These are phyloP conservation scores for Leucophora obtusa DNA, from an alignment of 2,888 invertebrate genomes.

Conservation along the genomic window DNA sequence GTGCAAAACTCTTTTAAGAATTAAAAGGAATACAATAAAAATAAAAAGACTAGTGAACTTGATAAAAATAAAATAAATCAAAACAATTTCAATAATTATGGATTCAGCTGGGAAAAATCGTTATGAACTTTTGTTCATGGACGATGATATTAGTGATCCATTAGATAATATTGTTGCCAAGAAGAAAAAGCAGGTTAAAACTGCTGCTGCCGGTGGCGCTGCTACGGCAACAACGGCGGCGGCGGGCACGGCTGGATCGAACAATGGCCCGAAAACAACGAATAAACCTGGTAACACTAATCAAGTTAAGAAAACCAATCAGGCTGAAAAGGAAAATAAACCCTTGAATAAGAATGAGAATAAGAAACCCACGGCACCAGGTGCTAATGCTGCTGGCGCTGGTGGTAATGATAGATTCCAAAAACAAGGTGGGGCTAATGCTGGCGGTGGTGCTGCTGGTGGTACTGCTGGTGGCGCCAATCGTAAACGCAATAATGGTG, in stretches of 20 bases:
- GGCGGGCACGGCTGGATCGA: slow-evolving; percentile 56
- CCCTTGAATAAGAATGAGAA: slow-evolving; percentile 77
- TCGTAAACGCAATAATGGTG: slow-evolving; percentile 72
- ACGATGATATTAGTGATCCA: slow-evolving; percentile 78
- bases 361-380: slow-evolving; percentile 66
- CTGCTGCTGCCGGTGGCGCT: slow-evolving; percentile 63
- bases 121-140: slow-evolving; percentile 79
- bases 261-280: slow-evolving; percentile 67
- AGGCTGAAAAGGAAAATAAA: slow-evolving; percentile 78
- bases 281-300: slow-evolving; percentile 53
- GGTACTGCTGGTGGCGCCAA: slow-evolving; percentile 68
- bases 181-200: slow-evolving; percentile 75
- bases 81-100: slow-evolving; percentile 69
- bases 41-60: slow-evolving; percentile 54
- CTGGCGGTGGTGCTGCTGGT: slow-evolving; percentile 64
- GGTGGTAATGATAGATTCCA: slow-evolving; percentile 65
- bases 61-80: slow-evolving; percentile 50
- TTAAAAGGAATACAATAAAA: slow-evolving; percentile 50
- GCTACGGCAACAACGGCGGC: slow-evolving; percentile 58
- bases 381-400: slow-evolving; percentile 41
- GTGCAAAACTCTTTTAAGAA: slow-evolving; percentile 57
- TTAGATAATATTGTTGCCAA: slow-evolving; percentile 78
- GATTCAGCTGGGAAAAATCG: slow-evolving; percentile 78
- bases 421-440: slow-evolving; percentile 70
- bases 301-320: slow-evolving; percentile 71